Percentiles rank a stretch among this genome's conserved stretches.
These are phyloP conservation scores for Melieria crassipennis DNA, from an alignment of 2,888 invertebrate genomes.

Conservation along the genomic window DNA sequence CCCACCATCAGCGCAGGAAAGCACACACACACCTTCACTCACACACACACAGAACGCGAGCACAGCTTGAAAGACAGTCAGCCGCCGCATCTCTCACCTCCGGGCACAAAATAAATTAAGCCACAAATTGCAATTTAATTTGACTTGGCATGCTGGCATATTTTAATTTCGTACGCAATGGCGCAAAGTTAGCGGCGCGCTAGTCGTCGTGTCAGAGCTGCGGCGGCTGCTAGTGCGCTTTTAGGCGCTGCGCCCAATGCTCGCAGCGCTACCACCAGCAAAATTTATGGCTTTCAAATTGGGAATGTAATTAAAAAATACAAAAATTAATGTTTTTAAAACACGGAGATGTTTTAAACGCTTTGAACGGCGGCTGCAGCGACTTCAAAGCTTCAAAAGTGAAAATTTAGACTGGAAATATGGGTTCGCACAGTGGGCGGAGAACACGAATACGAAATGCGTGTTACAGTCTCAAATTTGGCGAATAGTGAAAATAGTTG, in stretches of 20 bases:
- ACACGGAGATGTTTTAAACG: too few relatives aligned
- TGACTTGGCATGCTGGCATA: conserved; percentile 33
- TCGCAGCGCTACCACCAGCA: neutral
- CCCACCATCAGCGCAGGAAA: neutral
- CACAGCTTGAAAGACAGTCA: neutral
- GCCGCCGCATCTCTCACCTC: conserved; percentile 1
- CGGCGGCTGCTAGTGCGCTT: conserved; percentile 5
- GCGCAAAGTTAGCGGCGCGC: neutral
- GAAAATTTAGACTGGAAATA: too few relatives aligned
- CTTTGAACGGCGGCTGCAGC: too few relatives aligned
- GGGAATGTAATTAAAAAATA: conserved; percentile 33
- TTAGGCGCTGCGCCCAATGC: conserved; percentile 15
- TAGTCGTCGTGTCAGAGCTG: too few relatives aligned
- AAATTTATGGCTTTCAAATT: conserved; percentile 37
- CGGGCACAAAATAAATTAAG: conserved; percentile 40
- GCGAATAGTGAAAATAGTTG: too few relatives aligned
- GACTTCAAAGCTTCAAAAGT: too few relatives aligned
- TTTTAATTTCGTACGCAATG: conserved; percentile 27
- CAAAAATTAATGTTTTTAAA: too few relatives aligned
- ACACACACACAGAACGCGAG: too few relatives aligned
- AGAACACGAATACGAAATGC: too few relatives aligned
- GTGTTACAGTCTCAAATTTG: too few relatives aligned
- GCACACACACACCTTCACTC: too few relatives aligned
- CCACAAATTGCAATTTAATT: conserved; percentile 45
- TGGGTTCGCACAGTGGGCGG: too few relatives aligned